Base-by-base conservation (phyloP, 2,113 vertebrate species). In the Tetrao urogallus region DNA sequence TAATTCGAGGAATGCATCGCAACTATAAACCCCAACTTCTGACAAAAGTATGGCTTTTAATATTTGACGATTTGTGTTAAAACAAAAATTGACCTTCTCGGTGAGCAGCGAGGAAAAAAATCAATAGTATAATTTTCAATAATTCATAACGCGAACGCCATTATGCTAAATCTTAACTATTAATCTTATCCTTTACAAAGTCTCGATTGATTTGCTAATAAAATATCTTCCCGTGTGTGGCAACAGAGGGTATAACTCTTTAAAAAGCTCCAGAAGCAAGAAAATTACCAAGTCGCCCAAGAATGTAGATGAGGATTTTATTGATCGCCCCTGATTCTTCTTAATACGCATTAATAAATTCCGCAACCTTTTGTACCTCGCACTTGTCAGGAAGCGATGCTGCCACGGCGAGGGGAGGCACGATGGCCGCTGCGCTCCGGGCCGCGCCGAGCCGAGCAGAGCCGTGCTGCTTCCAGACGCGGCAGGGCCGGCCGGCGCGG, bases 331-430 rank as follows among this genome's bases (percentile, higher is more conserved):
- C 97, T 98, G 98, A 98, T 98, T 98, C 98, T 97, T 96, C 98
- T 96, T 98, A 98, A 98, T 98, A 98, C 97, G 97, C 96, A 96
- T 98, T 97, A 98, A 98, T 98, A 98, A 98, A 98, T 98, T 97
- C 97, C 96, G 95, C 97, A 98, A 98, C 98, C 98, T 98, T 98
- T 98, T 97, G 97, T 98, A 95, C 98, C 98, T 97, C 94, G 89
- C 97, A n/a, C 97, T 97, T 97, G 98, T 97, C 98, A 97, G 93
- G 95, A 85, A 96, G 96, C 97, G 97, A 97, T 95, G 97, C 98
- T 97, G 94, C 97, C 90, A 92, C 96, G 67, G 97, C 94, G 95
- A 97, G 96, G 97, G 93, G 95, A 66, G 97, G 95, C 93, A 74
- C 89, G 38, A 43, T 54, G 52, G 52, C 52, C 52, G 52, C 52